A percentile compares a stretch with the other conserved stretches of the same genome.
Conservation (phyloP, 2,888 invertebrate genomes). For the Ischnura elegans region DNA sequence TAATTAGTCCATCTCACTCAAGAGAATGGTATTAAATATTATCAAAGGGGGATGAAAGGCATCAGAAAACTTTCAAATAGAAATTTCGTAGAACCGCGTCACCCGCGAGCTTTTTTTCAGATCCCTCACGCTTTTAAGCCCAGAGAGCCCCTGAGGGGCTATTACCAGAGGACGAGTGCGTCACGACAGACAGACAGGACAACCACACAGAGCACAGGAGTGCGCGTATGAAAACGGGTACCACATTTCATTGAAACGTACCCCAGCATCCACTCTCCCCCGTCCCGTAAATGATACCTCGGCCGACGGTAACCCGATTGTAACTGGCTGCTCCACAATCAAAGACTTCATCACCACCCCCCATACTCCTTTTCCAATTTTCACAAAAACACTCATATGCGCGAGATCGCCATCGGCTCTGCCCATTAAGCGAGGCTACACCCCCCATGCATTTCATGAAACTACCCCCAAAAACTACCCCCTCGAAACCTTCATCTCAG, state of each 20-base stretch:
- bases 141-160: neutral
- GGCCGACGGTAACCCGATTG: constrained; percentile 43
- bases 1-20: neutral
- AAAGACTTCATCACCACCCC: constrained; percentile 26
- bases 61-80: neutral
- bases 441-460: neutral
- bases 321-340: constrained; percentile 59
- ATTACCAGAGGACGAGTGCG: neutral
- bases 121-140: neutral
- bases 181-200: neutral
- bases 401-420: constrained; percentile 47
- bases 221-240: neutral
- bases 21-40: neutral
- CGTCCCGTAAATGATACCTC: constrained; percentile 40
- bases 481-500: neutral
- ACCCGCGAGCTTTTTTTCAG: neutral
- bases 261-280: neutral
- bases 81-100: neutral
- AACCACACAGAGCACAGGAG: neutral
- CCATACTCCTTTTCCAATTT: neutral
- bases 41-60: neutral
- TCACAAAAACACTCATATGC: constrained; percentile 14
- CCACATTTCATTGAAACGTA: neutral
- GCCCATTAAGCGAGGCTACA: constrained; percentile 40
- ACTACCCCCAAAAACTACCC: neutral